Evolutionary conservation across 2,888 invertebrate species (phyloP), one percentile per base, ranked within the genome.

Genomic region (Hypomecis punctinalis): DNA sequence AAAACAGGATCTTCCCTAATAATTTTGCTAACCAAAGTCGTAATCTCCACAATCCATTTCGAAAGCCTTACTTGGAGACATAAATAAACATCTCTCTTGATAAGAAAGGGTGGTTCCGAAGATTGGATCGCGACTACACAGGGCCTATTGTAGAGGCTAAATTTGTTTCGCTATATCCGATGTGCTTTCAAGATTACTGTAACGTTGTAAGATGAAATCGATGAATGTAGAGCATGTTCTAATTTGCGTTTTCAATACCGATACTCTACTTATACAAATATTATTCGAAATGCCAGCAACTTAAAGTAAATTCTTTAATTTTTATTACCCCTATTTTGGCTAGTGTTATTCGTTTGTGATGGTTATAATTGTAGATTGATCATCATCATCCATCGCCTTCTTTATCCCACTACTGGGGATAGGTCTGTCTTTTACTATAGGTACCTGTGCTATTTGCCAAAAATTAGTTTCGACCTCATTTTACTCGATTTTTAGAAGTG

Each of bases 161-260:
- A 93, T 92, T 92, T 91, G 92, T 91, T 90, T 84, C 84, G 85
- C 86, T 82, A 86, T 89, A 89, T 86, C 88, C 88, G 91, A 92
- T 92, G 88, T 87, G 82, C 85, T 87, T 84, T 78, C 75, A 74
- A 89, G 91, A 91, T 92, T 88, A 89, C 85, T 89, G 90, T 89
- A 79, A 85, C 61, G 43, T 56, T 56, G 84, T 81, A 57, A 76
- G 77, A 78, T 80, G 77, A 69, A 73, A 81, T 77, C 81, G 73
- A 67, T 68, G 63, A 56, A 35, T 71, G 55, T 74, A 75, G 73
- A 76, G 72, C 67, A 67, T 77, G 81, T 76, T 72, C 72, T 77
- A 73, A 56, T 53, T 53, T 43, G 37, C 66, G 55, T 62, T 54
- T 47, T 51, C 59, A 63, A 7, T 60, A 55, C 64, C 43, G 6